phyloP scores from a whole-genome alignment of 1,140 invertebrate species.

The Portunus trituberculatus region DNA sequence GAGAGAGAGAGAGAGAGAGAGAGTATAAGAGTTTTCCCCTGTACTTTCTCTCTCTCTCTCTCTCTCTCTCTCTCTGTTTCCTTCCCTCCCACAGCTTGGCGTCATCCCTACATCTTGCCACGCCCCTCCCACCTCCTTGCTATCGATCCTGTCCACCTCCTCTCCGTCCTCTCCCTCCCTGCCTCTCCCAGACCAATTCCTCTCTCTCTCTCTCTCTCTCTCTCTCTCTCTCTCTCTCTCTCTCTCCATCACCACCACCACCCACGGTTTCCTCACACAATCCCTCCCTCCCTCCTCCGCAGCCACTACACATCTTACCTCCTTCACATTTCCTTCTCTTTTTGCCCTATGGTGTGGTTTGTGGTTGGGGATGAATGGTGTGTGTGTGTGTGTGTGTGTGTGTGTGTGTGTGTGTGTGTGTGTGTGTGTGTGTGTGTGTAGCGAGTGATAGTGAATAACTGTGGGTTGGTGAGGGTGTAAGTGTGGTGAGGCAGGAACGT shows the following conservation, averaged over 20 bases:
- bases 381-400: slow-evolving; percentile 17
- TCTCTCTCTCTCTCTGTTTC: slow-evolving; percentile 24
- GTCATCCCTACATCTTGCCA: slow-evolving; percentile 69
- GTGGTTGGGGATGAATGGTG: not conserved
- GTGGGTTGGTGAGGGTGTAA: not conserved
- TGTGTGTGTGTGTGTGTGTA: not conserved
- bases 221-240: slow-evolving; percentile 9
- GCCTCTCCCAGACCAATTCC: not conserved
- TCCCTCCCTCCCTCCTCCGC: not conserved
- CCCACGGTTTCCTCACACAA: slow-evolving; percentile 2
- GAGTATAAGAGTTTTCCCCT: not conserved
- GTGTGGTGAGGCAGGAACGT: not conserved
- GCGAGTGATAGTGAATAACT: too few species aligned
- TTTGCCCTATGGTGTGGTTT: not conserved
- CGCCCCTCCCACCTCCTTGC: slow-evolving; percentile 58
- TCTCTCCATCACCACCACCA: not conserved
- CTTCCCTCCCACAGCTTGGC: slow-evolving; percentile 33
- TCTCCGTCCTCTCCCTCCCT: not conserved
- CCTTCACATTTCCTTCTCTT: not conserved
- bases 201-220: slow-evolving; percentile 22
- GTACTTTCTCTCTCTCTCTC: not conserved
- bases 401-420: slow-evolving; percentile 37
- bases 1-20: not conserved
- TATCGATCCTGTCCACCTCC: slow-evolving; percentile 55
- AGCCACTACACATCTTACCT: not conserved